Evolutionary conservation across 2,113 vertebrate species (phyloP).

Genomic region (Micronisus gabar): DNA sequence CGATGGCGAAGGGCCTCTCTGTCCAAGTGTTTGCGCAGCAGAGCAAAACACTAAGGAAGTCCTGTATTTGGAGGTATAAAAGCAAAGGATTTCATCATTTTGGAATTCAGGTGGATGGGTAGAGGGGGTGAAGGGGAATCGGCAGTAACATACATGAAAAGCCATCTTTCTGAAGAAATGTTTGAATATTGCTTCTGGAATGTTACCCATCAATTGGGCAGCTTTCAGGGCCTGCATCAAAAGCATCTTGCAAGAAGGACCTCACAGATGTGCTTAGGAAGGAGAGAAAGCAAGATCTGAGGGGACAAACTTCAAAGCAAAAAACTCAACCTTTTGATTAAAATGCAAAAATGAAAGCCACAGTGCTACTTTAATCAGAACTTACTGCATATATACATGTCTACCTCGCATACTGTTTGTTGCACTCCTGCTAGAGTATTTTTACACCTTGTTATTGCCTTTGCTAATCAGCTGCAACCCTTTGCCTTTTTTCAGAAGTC

Average conservation of each 20-base stretch:
- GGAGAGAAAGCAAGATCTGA: conserved; percentile 31
- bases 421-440: conserved; percentile 72
- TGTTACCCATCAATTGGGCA: conserved; percentile 25
- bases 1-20: neutral
- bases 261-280: conserved; percentile 51
- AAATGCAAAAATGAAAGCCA: conserved; percentile 65
- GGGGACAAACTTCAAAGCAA: neutral
- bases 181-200: conserved; percentile 9
- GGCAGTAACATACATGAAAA: neutral
- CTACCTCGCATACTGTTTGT: conserved; percentile 74
- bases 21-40: neutral
- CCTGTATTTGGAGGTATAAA: conserved; percentile 29
- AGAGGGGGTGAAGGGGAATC: conserved; percentile 5
- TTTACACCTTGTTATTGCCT: conserved; percentile 63
- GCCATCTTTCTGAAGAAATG: neutral
- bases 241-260: conserved; percentile 52
- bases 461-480: conserved; percentile 57
- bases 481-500: conserved; percentile 13
- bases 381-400: conserved; percentile 62
- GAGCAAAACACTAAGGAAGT: neutral
- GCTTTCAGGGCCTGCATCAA: conserved; percentile 45
- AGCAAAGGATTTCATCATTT: neutral
- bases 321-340: conserved; percentile 17
- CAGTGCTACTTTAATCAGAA: conserved; percentile 67
- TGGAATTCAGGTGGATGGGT: conserved; percentile 3